Percentiles rank a stretch among this genome's conserved stretches.
phyloP scores from a whole-genome alignment of 37 sponge, comb jelly and placozoan genomes.

The Diacarnus erythraeanus region DNA sequence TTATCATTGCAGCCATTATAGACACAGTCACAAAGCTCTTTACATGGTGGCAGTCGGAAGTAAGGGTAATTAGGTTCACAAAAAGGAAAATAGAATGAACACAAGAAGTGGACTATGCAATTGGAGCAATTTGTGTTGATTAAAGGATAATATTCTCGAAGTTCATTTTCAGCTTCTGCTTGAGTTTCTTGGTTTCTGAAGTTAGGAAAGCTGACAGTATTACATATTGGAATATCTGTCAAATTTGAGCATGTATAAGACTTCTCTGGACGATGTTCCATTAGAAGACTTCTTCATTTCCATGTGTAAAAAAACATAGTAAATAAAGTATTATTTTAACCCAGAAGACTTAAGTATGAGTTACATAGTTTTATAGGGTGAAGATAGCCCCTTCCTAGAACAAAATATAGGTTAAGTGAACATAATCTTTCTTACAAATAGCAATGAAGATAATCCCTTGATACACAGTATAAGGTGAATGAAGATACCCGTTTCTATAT shows the following conservation, averaged over 20 bases:
- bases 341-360: no score
- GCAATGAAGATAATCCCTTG: no score
- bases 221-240: background rate
- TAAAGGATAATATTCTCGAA: background rate
- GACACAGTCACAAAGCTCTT: background rate
- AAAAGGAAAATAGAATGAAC: background rate
- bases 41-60: background rate
- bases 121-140: background rate
- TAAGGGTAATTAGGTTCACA: background rate
- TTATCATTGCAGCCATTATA: background rate
- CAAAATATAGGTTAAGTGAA: no score
- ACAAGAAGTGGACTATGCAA: background rate
- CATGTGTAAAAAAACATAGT: no score
- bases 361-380: no score
- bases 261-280: no score
- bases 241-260: background rate
- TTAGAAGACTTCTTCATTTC: no score
- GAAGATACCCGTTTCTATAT: no score
- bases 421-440: no score
- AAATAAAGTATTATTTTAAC: no score
- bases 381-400: no score
- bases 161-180: background rate
- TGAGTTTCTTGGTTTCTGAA: background rate
- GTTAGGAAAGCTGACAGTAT: background rate
- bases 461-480: no score